Base-by-base conservation (phyloP, 2,888 invertebrate species). In the Rhamnusium bicolor region DNA sequence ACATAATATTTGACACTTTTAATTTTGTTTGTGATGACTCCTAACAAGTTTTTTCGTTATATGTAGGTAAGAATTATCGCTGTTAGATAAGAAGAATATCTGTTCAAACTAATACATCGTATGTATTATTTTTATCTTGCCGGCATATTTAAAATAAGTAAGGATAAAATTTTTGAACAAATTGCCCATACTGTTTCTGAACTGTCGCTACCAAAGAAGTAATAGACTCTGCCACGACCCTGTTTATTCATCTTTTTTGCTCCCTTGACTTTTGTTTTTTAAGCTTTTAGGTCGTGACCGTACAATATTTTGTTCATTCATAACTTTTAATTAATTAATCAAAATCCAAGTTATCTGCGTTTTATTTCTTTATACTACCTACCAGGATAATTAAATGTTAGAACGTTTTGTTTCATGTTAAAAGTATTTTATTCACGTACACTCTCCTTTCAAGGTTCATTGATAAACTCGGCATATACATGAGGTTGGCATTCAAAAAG, bases 181-280 rank as follows among this genome's bases (percentile, higher is more conserved):
- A 24, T 4, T 24, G 24, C 6, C 6, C 24, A 4, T 24, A 24
- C n/a, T 24, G 24, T 40, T n/a, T n/a, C 40, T 12, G 40, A n/a
- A n/a, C 40, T 10, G 40, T 40, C 60, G 40, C 60, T 40, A 61
- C 61, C 46, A 18, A 21, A 19, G 10, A 21, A 7, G 21, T 24
- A 16, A 24, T 14, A n/a, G 5, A 16, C 18, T 40, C 5, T 19
- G 8, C 61, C 12, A 24, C n/a, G 21, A 47, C 40, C 12, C 19
- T 21, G 61, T 47, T 61, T 47, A 61, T 46, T 46, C 61, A 24
- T 46, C 24, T 21, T 2, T 47, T 61, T 21, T 5, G 14, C 18
- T 47, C 61, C 46, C 61, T 61, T 47, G 46, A 61, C 61, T 14
- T 19, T 19, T 4, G 51, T 56, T 56, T 61, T 61, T 61, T 24